These are phyloP conservation scores for Colius striatus DNA, from an alignment of 2,113 vertebrate genomes.

Conservation along the genomic window DNA sequence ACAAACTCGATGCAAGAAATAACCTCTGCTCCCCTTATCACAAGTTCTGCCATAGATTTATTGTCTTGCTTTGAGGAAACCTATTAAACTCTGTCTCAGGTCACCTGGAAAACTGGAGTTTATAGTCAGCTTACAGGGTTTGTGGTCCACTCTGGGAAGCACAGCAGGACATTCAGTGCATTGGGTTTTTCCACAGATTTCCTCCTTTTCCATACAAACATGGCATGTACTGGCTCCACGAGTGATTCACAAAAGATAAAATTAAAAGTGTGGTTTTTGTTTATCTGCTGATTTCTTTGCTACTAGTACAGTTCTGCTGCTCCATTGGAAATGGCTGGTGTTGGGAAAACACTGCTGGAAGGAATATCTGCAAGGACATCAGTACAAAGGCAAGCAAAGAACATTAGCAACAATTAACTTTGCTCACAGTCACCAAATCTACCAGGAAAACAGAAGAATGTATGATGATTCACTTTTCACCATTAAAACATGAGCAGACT, in stretches of 20 bases:
- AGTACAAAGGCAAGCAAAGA: neutral
- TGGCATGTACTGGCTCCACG: neutral
- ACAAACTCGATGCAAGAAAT: neutral
- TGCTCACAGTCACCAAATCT: neutral
- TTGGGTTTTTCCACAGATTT: neutral
- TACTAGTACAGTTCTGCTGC: neutral
- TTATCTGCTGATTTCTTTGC: neutral
- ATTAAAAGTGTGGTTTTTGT: neutral
- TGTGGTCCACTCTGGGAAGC: neutral
- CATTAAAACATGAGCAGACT: neutral
- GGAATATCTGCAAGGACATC: neutral
- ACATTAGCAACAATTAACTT: neutral
- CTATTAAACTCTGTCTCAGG: neutral
- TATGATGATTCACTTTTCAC: neutral
- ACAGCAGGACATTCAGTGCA: neutral
- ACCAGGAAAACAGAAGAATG: neutral
- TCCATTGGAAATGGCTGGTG: neutral
- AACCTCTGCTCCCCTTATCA: neutral
- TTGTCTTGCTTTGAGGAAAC: neutral
- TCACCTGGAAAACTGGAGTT: neutral
- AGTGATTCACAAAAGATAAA: neutral
- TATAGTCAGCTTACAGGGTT: neutral
- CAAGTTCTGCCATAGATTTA: neutral
- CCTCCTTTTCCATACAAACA: neutral
- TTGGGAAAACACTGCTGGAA: neutral